These are phyloP conservation scores for Channa maculata DNA, from an alignment of 2,113 vertebrate genomes.

Conservation along the genomic window DNA sequence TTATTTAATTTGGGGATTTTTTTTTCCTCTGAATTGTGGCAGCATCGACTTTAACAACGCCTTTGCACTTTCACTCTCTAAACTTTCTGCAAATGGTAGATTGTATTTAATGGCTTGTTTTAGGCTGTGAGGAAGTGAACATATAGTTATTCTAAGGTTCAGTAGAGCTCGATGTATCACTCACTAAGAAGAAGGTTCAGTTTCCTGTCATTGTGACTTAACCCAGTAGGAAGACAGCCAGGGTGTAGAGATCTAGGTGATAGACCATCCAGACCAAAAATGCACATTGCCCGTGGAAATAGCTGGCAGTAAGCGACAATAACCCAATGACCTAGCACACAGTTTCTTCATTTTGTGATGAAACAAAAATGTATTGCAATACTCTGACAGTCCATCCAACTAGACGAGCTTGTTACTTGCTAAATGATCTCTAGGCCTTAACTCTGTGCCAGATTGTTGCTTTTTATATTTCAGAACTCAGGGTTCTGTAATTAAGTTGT, in stretches of 20 bases:
- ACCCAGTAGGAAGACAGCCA: constrained; percentile 64
- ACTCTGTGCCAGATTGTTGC: neutral
- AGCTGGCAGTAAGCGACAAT: constrained; percentile 43
- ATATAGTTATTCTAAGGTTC: constrained; percentile 9
- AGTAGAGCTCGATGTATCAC: neutral
- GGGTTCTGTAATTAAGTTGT: constrained; percentile 10
- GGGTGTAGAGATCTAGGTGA: constrained; percentile 56
- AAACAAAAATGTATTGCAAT: constrained; percentile 47
- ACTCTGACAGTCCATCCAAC: constrained; percentile 35
- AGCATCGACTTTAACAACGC: constrained; percentile 39
- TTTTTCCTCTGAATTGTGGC: constrained; percentile 32
- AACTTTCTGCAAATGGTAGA: constrained; percentile 37
- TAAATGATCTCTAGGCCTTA: neutral
- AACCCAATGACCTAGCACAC: constrained; percentile 28
- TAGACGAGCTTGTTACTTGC: constrained; percentile 10
- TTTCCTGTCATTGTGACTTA: constrained; percentile 67
- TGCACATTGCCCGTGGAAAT: constrained; percentile 52
- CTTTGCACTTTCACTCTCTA: constrained; percentile 30
- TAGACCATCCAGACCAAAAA: constrained; percentile 16
- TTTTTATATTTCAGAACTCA: constrained; percentile 9
- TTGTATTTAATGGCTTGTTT: constrained; percentile 36
- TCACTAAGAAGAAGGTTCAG: constrained; percentile 33
- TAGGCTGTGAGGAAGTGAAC: constrained; percentile 24
- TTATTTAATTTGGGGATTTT: constrained; percentile 34
- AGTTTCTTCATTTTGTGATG: constrained; percentile 62